phyloP scores from a whole-genome alignment of 2,113 vertebrate genomes.

The Sialia sialis region DNA sequence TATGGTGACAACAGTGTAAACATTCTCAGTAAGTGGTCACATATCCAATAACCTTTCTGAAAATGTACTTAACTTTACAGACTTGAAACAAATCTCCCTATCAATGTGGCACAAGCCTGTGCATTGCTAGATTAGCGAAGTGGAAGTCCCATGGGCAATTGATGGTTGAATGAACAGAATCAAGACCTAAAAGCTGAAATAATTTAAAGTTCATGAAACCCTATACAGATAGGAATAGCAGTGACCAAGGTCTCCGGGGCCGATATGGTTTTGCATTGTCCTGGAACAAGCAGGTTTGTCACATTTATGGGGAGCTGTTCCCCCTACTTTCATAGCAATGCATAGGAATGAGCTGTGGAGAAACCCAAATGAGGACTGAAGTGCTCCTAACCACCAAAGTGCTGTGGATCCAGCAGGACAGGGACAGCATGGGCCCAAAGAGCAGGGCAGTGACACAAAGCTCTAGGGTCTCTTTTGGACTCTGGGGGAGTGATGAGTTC shows the following conservation, averaged over 20 bases:
- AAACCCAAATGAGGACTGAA: neutral
- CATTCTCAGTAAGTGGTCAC: neutral
- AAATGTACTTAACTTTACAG: neutral
- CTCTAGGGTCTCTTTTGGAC: neutral
- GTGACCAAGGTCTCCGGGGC: neutral
- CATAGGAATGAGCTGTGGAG: neutral
- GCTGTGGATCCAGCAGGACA: neutral
- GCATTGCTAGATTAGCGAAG: neutral
- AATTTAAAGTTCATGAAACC: neutral
- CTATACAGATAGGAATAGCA: neutral
- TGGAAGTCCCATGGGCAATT: neutral
- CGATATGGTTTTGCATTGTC: neutral
- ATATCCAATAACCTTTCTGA: neutral
- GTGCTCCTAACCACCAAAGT: neutral
- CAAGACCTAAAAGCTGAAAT: neutral
- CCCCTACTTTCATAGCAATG: neutral
- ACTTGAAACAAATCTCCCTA: neutral
- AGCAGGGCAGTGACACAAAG: neutral
- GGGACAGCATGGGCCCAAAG: neutral
- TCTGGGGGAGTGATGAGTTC: rapidly evolving
- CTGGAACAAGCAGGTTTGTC: neutral
- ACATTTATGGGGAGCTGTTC: rapidly evolving
- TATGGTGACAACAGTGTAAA: neutral
- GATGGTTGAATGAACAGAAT: neutral
- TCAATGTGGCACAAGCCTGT: neutral